Conservation (phyloP, 2,888 invertebrate genomes). For the Biston betularia region DNA sequence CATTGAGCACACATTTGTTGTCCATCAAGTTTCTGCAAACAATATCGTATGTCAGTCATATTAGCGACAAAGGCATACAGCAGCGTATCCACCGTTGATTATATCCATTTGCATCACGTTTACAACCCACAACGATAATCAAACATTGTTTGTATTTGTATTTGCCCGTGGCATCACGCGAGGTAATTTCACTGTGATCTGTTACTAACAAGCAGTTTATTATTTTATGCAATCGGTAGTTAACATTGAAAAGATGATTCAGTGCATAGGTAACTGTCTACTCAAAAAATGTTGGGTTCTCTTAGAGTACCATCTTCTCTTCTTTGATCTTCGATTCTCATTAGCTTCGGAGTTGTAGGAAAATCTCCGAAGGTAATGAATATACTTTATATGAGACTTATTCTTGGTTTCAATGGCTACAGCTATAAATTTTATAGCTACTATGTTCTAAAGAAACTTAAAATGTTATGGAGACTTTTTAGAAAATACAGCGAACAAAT, state of each 20-base stretch:
- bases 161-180: constrained; percentile 20
- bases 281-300: no score
- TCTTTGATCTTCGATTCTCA: no score
- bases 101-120: constrained; percentile 50
- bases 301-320: no score
- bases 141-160: constrained; percentile 42
- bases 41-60: constrained; percentile 52
- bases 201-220: neutral
- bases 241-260: no score
- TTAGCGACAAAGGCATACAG: constrained; percentile 16
- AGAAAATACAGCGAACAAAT: no score
- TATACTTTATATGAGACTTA: no score
- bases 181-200: constrained; percentile 15
- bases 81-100: constrained; percentile 31
- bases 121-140: constrained; percentile 40
- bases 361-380: no score
- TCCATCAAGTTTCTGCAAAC: constrained; percentile 52
- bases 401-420: no score
- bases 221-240: neutral
- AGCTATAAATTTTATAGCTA: no score
- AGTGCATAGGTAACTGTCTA: no score
- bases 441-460: neutral
- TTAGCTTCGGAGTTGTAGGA: no score
- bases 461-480: no score
- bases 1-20: constrained; percentile 50